Base-by-base conservation (phyloP, 1,140 invertebrate genomes). In the Palaemon carinicauda region DNA sequence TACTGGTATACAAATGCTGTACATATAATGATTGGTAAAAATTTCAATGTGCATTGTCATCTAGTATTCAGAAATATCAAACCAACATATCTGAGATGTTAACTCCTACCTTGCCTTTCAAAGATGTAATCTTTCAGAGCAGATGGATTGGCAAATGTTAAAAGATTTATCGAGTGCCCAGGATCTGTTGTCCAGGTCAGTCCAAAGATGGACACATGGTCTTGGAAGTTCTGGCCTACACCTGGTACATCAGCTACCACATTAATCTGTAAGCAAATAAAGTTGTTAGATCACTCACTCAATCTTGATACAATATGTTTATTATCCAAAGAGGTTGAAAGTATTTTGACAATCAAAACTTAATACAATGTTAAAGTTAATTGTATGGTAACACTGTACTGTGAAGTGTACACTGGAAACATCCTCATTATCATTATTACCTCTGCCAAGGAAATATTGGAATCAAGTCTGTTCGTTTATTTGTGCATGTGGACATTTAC, bases 161-260 rank as follows among this genome's bases (percentile, higher is more conserved):
- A 52, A 5, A 74, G 78, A 52, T 29, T 74, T 24, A 33, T 73
- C 15, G 82, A 80, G 33, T 33, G 54, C n/a, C 83, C 88, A 3
- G 81, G 56, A 19, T 15, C 27, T 15, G 84, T 80, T 27, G 71
- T 82, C 78, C 82, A 88, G 12, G 33, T 50, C 17, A 85, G 29
- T 3, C 88, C 88, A 50, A 65, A 88, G 15, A 88, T 77, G 53
- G 82, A 79, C 51, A 83, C 82, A 52, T 92, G 92, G 84, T 93
- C 92, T 85, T 92, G 92, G n/a, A 93, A 90, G 88, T 93, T 92
- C 29, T 91, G 86, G 0, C 92, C 92, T 10, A 93, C 92, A 17
- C 91, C 77, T 95, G 92, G 88, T 24, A 92, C 77, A 90, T 93
- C 89, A 17, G 89, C 90, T 7, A 92, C 90, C 9, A 92, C 89